Evolutionary conservation across 2,797 vertebrate genomes (phyloP).

Genomic region (Hydrocynus forskahlii): DNA sequence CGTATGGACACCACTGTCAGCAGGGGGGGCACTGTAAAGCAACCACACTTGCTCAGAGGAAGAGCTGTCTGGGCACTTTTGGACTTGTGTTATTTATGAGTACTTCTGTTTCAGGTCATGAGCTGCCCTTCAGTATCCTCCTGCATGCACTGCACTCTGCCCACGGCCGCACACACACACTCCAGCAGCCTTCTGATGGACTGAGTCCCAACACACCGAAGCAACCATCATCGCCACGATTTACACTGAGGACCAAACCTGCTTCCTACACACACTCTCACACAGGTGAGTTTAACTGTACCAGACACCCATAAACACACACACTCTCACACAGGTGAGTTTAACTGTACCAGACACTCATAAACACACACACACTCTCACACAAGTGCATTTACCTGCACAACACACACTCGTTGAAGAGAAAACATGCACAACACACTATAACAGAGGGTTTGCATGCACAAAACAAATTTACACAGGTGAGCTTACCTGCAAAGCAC

Average conservation of each 20-base stretch:
- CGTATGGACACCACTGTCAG: no score
- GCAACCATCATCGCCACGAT: slow-evolving; percentile 63
- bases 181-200: slow-evolving; percentile 53
- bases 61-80: no score
- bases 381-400: neutral
- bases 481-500: no score
- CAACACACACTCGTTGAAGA: neutral
- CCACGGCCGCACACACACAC: neutral
- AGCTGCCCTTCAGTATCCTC: slow-evolving; percentile 76
- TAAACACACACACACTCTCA: neutral
- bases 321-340: neutral
- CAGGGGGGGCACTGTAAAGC: no score
- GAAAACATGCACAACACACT: no score
- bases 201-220: slow-evolving; percentile 43
- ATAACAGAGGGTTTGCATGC: neutral
- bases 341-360: neutral
- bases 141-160: slow-evolving; percentile 52
- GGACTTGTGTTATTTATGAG: neutral
- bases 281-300: neutral
- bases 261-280: neutral
- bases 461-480: no score
- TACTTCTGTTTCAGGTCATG: slow-evolving; percentile 70
- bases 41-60: neutral
- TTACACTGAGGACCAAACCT: slow-evolving; percentile 65
- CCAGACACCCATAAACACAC: neutral